phyloP scores from a whole-genome alignment of 2,113 vertebrate species.

The Entomyzon cyanotis region DNA sequence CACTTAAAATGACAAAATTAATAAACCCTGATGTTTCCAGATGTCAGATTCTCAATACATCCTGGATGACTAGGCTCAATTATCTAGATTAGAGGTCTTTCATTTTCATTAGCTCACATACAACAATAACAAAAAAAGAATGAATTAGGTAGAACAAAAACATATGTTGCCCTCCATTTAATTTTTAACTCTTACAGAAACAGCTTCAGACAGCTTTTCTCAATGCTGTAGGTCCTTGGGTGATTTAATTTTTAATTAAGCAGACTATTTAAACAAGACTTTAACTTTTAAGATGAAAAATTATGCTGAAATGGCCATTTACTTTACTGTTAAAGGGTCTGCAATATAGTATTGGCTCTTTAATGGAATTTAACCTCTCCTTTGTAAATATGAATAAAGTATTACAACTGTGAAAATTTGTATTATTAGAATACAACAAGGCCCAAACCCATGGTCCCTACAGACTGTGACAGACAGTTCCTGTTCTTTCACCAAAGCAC shows the following conservation, averaged over 20 bases:
- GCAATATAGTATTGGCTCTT: not conserved
- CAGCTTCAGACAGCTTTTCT: not conserved
- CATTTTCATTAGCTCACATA: not conserved
- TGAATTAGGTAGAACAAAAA: not conserved
- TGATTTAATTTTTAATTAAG: not conserved
- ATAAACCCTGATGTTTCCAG: not conserved
- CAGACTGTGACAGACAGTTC: not conserved
- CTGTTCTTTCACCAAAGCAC: accelerated
- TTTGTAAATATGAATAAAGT: not conserved
- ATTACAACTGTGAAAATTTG: not conserved
- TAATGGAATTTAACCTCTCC: not conserved
- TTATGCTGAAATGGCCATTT: not conserved
- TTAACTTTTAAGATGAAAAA: not conserved
- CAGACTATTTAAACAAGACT: not conserved
- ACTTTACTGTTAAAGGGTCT: not conserved
- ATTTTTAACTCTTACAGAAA: not conserved
- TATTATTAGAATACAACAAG: not conserved
- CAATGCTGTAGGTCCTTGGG: not conserved
- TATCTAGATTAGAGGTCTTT: not conserved
- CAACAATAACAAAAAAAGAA: not conserved
- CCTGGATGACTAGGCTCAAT: not conserved
- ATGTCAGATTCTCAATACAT: not conserved
- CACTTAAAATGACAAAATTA: not conserved
- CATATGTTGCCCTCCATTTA: not conserved
- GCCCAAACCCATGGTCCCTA: not conserved